Percentiles rank a stretch among this genome's conserved stretches.
Evolutionary conservation across 2,888 invertebrate species (phyloP).

Genomic region (Dryocosmus kuriphilus): DNA sequence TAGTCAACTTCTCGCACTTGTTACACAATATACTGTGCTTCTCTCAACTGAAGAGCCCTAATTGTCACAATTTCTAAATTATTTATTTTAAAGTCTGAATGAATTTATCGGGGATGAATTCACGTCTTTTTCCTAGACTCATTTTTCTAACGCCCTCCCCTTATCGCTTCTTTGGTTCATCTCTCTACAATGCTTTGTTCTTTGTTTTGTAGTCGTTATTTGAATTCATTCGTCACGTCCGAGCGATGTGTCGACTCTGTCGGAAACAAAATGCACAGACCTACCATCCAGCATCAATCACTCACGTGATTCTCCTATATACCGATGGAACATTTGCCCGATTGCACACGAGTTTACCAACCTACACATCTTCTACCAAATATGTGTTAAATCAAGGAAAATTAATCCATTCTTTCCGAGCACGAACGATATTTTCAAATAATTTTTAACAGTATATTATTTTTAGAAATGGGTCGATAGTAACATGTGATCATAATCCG

Average conservation of each 20-base stretch:
- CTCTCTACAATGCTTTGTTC: constrained; percentile 45
- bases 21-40: no score
- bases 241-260: constrained; percentile 54
- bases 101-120: not conserved
- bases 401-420: not conserved
- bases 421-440: not conserved
- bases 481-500: not conserved
- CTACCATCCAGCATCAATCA: constrained; percentile 56
- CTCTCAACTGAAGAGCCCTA: no score
- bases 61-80: no score
- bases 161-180: constrained; percentile 51
- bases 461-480: not conserved
- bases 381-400: constrained; percentile 4
- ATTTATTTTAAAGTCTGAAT: not conserved
- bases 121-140: constrained; percentile 41
- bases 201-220: constrained; percentile 56
- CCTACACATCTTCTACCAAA: not conserved
- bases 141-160: constrained; percentile 32
- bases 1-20: no score
- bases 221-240: constrained; percentile 64
- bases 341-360: constrained; percentile 39
- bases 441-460: not conserved
- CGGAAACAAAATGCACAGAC: constrained; percentile 48
- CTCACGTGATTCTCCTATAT: constrained; percentile 42
- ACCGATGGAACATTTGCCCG: constrained; percentile 46